Evolutionary conservation across 1,140 invertebrate genomes (phyloP).

Genomic region (Diachasma alloeum): DNA sequence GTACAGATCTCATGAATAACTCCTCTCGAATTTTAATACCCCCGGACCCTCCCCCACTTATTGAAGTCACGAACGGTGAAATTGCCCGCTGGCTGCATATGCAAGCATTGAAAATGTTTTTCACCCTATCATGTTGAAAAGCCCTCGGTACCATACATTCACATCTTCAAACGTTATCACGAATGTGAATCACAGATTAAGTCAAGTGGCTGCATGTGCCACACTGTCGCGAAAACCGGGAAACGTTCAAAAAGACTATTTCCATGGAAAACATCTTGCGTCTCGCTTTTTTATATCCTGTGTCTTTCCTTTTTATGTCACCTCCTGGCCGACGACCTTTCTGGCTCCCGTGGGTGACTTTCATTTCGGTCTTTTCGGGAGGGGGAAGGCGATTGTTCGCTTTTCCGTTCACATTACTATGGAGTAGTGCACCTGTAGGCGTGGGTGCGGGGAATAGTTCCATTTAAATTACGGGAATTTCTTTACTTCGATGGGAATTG

Average conservation of each 20-base stretch:
- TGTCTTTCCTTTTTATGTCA: neutral
- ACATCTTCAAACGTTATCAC: neutral
- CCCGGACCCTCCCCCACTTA: neutral
- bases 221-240: neutral
- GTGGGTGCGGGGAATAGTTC: neutral
- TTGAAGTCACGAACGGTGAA: neutral
- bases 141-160: neutral
- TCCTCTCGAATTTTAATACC: neutral
- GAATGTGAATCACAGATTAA: slow-evolving; percentile 36
- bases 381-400: neutral
- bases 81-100: neutral
- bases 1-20: neutral
- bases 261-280: slow-evolving; percentile 41
- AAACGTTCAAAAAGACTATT: slow-evolving; percentile 37
- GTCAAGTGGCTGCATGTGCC: slow-evolving; percentile 24
- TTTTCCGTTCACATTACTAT: neutral
- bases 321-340: neutral
- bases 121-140: neutral
- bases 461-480: neutral
- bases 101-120: neutral
- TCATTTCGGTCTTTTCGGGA: neutral
- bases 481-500: too few species aligned
- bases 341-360: neutral
- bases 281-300: slow-evolving; percentile 7
- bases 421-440: neutral